Conservation (phyloP, 2,113 vertebrate genomes). For the Ellobius talpinus region DNA sequence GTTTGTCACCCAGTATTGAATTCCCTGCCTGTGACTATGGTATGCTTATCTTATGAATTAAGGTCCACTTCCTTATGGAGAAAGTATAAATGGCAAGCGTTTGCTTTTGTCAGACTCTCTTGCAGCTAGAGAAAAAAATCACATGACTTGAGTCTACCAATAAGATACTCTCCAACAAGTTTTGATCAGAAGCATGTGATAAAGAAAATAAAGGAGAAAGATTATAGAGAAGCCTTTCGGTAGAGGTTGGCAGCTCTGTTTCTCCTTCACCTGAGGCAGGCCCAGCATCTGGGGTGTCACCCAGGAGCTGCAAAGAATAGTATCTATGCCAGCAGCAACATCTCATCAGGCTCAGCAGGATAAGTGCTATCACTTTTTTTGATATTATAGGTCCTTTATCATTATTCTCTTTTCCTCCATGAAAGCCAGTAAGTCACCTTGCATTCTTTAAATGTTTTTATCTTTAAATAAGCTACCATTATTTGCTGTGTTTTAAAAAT, state of each 20-base stretch:
- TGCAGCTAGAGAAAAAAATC: conserved; percentile 29
- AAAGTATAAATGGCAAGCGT: neutral
- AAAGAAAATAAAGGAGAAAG: neutral
- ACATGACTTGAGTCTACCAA: neutral
- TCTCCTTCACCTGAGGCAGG: neutral
- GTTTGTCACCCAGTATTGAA: neutral
- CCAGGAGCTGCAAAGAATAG: neutral
- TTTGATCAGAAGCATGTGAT: neutral
- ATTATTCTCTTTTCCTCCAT: neutral
- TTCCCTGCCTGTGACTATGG: neutral
- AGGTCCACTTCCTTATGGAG: neutral
- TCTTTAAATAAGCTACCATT: neutral
- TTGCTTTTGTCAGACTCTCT: conserved; percentile 16
- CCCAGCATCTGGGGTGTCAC: neutral
- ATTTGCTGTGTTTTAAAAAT: neutral
- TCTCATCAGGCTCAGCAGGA: neutral
- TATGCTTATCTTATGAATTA: neutral
- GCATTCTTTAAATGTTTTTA: neutral
- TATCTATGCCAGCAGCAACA: neutral
- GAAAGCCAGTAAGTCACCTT: neutral
- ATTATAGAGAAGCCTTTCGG: neutral
- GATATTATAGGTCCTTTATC: neutral
- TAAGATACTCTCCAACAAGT: neutral
- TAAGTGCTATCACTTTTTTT: neutral
- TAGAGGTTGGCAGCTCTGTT: neutral